Conservation (phyloP, 2,888 invertebrate genomes). For the Clepsis dumicolana region DNA sequence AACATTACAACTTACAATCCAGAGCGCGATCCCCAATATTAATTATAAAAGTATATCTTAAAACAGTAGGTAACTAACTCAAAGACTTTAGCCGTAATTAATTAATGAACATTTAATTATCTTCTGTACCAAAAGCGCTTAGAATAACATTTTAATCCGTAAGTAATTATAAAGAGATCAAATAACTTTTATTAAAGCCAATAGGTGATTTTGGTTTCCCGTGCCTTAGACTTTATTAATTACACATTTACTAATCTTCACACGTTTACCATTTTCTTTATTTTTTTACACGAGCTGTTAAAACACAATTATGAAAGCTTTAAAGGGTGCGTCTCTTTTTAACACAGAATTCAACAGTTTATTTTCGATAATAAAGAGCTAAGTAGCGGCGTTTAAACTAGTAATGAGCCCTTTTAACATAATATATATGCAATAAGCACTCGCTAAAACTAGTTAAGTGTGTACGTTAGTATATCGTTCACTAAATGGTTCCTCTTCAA, state of each 20-base stretch:
- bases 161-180: conserved; percentile 18
- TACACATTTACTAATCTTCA: background rate
- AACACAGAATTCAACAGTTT: background rate
- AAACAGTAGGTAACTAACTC: background rate
- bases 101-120: conserved; percentile 9
- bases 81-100: background rate
- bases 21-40: background rate
- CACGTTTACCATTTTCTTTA: background rate
- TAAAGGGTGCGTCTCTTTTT: background rate
- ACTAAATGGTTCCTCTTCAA: background rate
- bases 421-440: no score
- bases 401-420: background rate
- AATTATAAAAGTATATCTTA: background rate
- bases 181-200: conserved; percentile 46
- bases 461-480: background rate
- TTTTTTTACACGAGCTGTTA: background rate
- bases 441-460: background rate
- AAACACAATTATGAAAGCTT: background rate
- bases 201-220: conserved; percentile 44
- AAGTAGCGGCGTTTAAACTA: background rate
- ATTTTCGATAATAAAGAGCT: background rate
- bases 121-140: background rate
- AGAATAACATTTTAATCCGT: conserved; percentile 26
- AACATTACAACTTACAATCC: no score
- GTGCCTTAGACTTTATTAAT: background rate